phyloP scores from a whole-genome alignment of 2,888 invertebrate species.

The Nomada fabriciana region DNA sequence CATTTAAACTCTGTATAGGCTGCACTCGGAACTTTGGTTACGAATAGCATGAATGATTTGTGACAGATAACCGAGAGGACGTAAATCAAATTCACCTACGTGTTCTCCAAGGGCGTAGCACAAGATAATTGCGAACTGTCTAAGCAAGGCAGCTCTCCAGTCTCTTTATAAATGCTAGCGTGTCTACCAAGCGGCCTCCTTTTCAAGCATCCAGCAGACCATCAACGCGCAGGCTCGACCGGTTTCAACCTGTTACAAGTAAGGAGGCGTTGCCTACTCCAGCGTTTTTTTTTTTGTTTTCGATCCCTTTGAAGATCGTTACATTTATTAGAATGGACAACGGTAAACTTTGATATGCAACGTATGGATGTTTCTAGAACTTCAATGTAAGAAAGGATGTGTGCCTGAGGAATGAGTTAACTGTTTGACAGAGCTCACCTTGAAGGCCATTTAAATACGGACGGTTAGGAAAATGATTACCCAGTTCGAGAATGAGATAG shows the following conservation, averaged over 20 bases:
- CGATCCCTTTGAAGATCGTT: neutral
- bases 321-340: too few relatives aligned
- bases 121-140: conserved; percentile 53
- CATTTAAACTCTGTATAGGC: neutral
- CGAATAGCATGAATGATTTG: conserved; percentile 23
- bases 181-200: conserved; percentile 34
- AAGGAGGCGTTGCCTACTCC: neutral
- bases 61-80: neutral
- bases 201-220: conserved; percentile 32
- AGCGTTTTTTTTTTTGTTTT: neutral
- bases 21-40: neutral
- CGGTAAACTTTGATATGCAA: too few relatives aligned
- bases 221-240: conserved; percentile 40
- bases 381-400: too few relatives aligned
- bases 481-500: too few relatives aligned
- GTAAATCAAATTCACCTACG: conserved; percentile 4
- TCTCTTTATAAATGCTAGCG: conserved; percentile 62
- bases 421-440: neutral
- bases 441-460: too few relatives aligned
- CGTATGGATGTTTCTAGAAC: neutral
- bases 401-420: too few relatives aligned
- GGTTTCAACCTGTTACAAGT: conserved; percentile 4
- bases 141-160: conserved; percentile 44
- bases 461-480: too few relatives aligned
- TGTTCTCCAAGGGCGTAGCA: conserved; percentile 28